Evolutionary conservation across 2,113 vertebrate genomes (phyloP), one percentile per base, ranked within the genome.

Genomic region (Sylvicapra grimmia): DNA sequence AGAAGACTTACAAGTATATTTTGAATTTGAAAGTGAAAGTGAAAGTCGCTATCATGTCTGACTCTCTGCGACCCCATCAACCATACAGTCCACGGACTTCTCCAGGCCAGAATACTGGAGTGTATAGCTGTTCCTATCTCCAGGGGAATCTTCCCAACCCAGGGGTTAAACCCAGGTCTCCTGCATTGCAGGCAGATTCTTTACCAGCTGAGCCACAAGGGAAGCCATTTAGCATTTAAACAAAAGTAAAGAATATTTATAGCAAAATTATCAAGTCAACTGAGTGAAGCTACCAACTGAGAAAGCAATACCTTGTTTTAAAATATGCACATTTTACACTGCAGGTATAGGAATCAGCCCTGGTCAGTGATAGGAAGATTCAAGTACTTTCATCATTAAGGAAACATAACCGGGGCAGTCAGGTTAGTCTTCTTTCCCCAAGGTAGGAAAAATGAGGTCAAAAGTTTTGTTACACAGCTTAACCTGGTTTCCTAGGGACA

Each of bases 21-120:
- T 72, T 72, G 19, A 72, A 72, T 72, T 36, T 21, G n/a, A 72
- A 36, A 72, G 18, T 63, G 31, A 63, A 63, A 63, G 61, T 72
- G 65, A 72, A 21, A 11, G 19, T 72, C n/a, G 2, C n/a, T 72
- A 3, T 72, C 65, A 21, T 21, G 18, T 72, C 9, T 0, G 2
- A 36, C n/a, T 72, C n/a, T 36, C 23, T 36, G 9, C 0, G 2
- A 36, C n/a, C 18, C 9, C 65, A 36, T 36, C n/a, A 5, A 21
- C 65, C n/a, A 72, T 36, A 36, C 65, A 72, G 65, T 36, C 65
- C n/a, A 72, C 1, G 4, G 65, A 72, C n/a, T 72, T 72, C n/a
- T 36, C 18, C n/a, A 72, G 65, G 65, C n/a, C n/a, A 72, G n/a
- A 72, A 72, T 72, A 72, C 65, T 72, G 19, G n/a, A 72, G n/a